Percentiles rank a stretch among this genome's conserved stretches.
phyloP scores from a whole-genome alignment of 1,140 invertebrate species.

The Drosophila pandora region DNA sequence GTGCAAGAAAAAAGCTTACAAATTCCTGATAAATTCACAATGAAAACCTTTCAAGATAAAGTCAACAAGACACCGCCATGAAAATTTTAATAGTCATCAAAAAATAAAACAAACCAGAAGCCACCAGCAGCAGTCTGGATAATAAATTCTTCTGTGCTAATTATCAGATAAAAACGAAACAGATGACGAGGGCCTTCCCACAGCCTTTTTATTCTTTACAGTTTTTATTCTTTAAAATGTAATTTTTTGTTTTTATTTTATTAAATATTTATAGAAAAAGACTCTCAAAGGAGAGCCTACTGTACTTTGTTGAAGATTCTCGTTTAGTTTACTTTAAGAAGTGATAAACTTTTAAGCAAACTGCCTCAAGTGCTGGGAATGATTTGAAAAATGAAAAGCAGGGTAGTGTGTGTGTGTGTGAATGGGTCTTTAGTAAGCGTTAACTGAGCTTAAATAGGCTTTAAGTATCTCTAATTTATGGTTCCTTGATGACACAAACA shows the following conservation, averaged over 20 bases:
- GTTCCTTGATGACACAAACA: constrained; percentile 32
- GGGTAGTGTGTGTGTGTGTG: constrained; percentile 23
- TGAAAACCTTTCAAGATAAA: constrained; percentile 60
- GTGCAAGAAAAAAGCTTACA: no score
- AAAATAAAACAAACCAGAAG: constrained; percentile 13
- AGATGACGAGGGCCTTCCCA: constrained; percentile 8
- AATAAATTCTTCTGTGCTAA: constrained; percentile 36
- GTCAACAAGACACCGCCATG: constrained; percentile 46
- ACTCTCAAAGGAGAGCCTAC: not conserved
- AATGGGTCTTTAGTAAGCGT: constrained; percentile 54
- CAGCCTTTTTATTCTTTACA: constrained; percentile 28
- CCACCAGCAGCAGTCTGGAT: constrained; percentile 16
- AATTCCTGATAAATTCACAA: constrained; percentile 38
- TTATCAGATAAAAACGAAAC: constrained; percentile 23
- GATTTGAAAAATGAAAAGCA: constrained; percentile 55
- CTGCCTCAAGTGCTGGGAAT: constrained; percentile 55
- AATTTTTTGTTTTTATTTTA: not conserved
- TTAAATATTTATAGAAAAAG: not conserved
- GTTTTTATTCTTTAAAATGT: not conserved
- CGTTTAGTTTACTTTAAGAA: constrained; percentile 24
- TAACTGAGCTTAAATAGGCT: constrained; percentile 58
- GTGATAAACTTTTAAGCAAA: constrained; percentile 55
- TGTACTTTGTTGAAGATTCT: constrained; percentile 28
- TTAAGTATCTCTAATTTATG: constrained; percentile 60
- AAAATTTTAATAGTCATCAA: constrained; percentile 71